Base-by-base conservation (phyloP, 2,888 invertebrate genomes). In the Apotomis turbidana region DNA sequence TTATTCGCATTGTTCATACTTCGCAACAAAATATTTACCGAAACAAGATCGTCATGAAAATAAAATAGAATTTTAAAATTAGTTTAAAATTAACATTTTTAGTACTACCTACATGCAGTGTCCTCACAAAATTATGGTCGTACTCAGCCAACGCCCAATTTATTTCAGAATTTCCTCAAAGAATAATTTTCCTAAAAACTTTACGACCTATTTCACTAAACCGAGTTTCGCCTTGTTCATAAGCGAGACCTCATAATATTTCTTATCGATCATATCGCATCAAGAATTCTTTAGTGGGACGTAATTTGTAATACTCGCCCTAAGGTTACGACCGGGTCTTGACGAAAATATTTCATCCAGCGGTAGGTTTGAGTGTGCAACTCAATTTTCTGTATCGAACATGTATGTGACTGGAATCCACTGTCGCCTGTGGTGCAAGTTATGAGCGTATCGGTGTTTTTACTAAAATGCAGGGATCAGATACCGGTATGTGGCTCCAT, bases 301-400 rank as follows among this genome's bases (percentile, higher is more conserved):
- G 83, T 85, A 85, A 86, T 86, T 86, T 85, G 85, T 79, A 76
- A 76, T 78, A 76, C 74, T 70, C 68, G 69, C 68, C 74, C 76
- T 70, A 27, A 62, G 67, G 71, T 67, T 67, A 75, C 80, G 76
- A 71, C 72, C 76, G 77, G 76, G 76, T 73, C 75, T 76, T 76
- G 74, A 79, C 78, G 77, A 82, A 83, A 82, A 84, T 83, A 85
- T 84, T 81, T 83, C 80, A 83, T 80, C 80, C 78, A 70, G 74
- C 68, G 66, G 73, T 78, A 77, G 81, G 82, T 85, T 85, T 82
- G 83, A 80, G 83, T 80, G 82, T 83, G 82, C 84, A 88, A 88
- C 88, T 88, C 89, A 87, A 88, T 89, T 88, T 87, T 86, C 87
- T 86, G 84, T 89, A 88, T 88, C 86, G 86, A 83, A 78, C 80